Base-by-base conservation (phyloP, 2,797 vertebrate genomes). In the Cirrhinus mrigala region DNA sequence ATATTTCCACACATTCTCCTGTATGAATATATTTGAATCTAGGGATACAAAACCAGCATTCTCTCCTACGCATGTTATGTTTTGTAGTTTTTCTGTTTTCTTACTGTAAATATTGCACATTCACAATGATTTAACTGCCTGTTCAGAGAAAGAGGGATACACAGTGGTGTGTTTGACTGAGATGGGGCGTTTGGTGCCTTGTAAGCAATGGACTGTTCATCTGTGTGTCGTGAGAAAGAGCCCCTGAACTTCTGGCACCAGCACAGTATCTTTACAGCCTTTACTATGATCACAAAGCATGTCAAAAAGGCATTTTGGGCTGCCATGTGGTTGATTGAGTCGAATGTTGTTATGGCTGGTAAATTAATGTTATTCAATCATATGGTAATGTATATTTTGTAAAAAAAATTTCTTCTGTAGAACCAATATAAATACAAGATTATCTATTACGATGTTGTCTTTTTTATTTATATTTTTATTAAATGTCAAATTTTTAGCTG, bases 341-440 rank as follows among this genome's bases (percentile, higher is more conserved):
- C 37, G 56, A 70, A 80, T 60, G 27, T 70, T 58, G 75, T 89
- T 92, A 80, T 90, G 92, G 82, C 91, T 92, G 90, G 93, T 92
- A 92, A 92, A 93, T 90, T 93, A 84, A 89, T 91, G 85, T 88
- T 92, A 87, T 93, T 89, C 92, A 88, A 93, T 91, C 88, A 93
- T 91, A 91, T 92, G n/a, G 46, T 82, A 82, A 91, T 95, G 94
- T 96, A 95, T 87, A 96, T 95, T 94, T 94, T 96, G 94, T 96
- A 95, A 93, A 95, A n/a, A 92, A 89, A 84, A 92, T 84, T 92
- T 94, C 92, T 93, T 93, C 89, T 91, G 94, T 94, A 94, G 90
- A 95, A 92, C 90, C 87, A 29, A 93, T 91, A 95, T 95, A 95
- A 95, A 95, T 86, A 92, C 90, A 22, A 71, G 91, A 94, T 94